A percentile compares a stretch with the other conserved stretches of the same genome.
phyloP scores from a whole-genome alignment of 2,113 vertebrate genomes.

The Podarcis cretensis region DNA sequence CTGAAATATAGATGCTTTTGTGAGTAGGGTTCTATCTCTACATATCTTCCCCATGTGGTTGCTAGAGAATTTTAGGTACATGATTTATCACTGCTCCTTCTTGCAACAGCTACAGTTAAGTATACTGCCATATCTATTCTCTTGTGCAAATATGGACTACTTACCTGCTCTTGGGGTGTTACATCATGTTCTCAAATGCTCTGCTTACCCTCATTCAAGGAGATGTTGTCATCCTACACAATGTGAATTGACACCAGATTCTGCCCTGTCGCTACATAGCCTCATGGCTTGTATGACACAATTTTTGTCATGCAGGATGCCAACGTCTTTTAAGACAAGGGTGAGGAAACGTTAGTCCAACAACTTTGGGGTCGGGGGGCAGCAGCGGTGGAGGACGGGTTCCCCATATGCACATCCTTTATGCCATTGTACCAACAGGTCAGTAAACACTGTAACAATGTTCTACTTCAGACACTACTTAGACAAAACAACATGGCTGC shows the following conservation, averaged over 20 bases:
- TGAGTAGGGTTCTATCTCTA: background rate
- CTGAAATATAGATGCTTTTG: constrained; percentile 4
- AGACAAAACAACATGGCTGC: background rate
- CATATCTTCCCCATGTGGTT: background rate
- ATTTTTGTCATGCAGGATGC: background rate
- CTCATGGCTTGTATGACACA: background rate
- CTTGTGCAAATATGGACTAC: background rate
- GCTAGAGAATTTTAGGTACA: background rate
- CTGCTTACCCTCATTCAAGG: background rate
- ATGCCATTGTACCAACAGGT: background rate
- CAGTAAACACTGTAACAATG: background rate
- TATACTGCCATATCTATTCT: background rate
- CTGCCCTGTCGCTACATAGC: background rate
- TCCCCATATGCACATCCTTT: no score
- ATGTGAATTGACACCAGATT: background rate
- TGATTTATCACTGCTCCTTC: background rate
- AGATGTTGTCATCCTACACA: background rate
- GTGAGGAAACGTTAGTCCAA: no score
- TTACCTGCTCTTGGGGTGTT: background rate
- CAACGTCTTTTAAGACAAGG: background rate
- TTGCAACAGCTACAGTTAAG: background rate
- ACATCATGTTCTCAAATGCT: background rate
- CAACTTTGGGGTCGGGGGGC: background rate
- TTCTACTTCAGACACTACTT: background rate
- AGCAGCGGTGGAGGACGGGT: no score